phyloP scores from a whole-genome alignment of 2,113 vertebrate species.

The Erythrocercus mccallii region DNA sequence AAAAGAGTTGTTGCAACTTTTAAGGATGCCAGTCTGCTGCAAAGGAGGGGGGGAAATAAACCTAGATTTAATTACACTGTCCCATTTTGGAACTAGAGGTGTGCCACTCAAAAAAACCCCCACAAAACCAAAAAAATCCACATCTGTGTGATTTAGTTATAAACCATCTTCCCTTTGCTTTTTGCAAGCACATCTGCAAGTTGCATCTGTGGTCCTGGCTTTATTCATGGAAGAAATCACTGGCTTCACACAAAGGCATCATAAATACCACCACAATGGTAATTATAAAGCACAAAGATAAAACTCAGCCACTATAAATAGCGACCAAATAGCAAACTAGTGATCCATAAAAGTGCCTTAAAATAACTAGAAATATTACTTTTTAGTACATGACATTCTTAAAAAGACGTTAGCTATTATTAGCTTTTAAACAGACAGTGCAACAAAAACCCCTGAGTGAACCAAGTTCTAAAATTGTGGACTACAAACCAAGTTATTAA shows the following conservation, averaged over 20 bases:
- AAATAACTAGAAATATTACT: not conserved
- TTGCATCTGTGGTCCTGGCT: not conserved
- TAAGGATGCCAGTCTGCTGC: not conserved
- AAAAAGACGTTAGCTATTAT: not conserved
- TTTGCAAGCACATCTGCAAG: not conserved
- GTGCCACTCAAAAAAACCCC: not conserved
- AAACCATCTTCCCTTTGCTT: not conserved
- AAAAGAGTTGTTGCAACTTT: not conserved
- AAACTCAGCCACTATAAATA: not conserved
- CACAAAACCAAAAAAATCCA: not conserved
- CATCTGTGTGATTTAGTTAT: not conserved
- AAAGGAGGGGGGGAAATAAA: not conserved
- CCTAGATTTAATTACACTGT: not conserved
- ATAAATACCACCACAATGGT: not conserved
- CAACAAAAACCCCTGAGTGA: not conserved
- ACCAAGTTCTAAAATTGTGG: not conserved
- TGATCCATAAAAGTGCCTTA: not conserved
- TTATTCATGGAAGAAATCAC: not conserved
- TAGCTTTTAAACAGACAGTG: not conserved
- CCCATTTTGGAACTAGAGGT: not conserved
- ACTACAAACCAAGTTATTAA: not conserved
- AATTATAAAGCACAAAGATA: not conserved
- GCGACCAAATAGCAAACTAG: not conserved
- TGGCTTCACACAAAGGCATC: not conserved
- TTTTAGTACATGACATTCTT: slow-evolving; percentile 7